Evolutionary conservation across 1,140 invertebrate genomes (phyloP).

Genomic region (Leptinotarsa defecta): DNA sequence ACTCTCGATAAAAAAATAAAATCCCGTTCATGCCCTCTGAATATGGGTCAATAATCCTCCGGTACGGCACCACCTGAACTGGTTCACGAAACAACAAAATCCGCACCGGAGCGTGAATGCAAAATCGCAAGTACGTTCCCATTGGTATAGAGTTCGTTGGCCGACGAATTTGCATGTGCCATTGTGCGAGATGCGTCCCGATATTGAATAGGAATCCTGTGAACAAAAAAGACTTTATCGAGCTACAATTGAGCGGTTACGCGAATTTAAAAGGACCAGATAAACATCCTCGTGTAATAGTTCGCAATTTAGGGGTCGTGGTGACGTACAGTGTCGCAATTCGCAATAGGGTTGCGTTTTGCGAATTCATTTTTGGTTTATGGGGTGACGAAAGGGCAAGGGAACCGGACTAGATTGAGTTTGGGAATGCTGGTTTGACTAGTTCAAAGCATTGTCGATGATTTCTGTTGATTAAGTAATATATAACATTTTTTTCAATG

Average conservation of each 20-base stretch:
- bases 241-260: constrained; percentile 3
- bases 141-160: neutral
- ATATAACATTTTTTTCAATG: too few relatives aligned
- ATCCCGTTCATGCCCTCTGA: neutral
- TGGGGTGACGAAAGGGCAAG: constrained; percentile 4
- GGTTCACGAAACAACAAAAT: neutral
- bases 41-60: constrained; percentile 2
- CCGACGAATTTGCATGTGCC: neutral
- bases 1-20: neutral
- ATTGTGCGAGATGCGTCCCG: neutral
- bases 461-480: too few relatives aligned
- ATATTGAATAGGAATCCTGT: neutral
- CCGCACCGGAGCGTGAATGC: neutral
- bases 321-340: neutral
- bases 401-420: neutral
- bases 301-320: neutral
- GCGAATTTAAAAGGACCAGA: constrained; percentile 8
- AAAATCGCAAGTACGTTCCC: constrained; percentile 5
- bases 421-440: neutral
- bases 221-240: neutral
- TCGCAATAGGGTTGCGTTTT: neutral
- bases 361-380: constrained; percentile 3
- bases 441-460: too few relatives aligned
- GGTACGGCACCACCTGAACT: neutral
- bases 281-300: constrained; percentile 2